These are phyloP conservation scores for Unio pictorum DNA, from an alignment of 2,888 invertebrate species.

Conservation along the genomic window DNA sequence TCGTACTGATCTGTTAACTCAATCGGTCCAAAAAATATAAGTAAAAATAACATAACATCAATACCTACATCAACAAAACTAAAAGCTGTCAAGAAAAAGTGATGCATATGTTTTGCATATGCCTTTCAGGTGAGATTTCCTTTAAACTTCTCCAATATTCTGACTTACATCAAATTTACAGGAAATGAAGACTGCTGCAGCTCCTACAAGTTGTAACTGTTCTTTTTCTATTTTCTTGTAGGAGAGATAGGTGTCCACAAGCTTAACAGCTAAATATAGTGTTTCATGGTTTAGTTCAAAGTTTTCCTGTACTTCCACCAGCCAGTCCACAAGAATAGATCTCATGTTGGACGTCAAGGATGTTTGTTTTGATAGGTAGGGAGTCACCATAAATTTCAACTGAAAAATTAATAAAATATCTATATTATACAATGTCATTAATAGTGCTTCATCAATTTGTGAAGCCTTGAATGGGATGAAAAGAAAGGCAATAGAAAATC, in stretches of 20 bases:
- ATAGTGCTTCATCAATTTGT: not conserved
- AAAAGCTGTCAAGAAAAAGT: too few species aligned
- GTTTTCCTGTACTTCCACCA: conserved; percentile 93
- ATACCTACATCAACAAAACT: too few species aligned
- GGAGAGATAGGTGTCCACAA: conserved; percentile 90
- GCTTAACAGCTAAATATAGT: conserved; percentile 94
- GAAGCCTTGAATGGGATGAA: too few species aligned
- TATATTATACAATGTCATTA: not conserved
- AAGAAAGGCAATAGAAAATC: too few species aligned
- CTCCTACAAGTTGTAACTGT: conserved; percentile 91
- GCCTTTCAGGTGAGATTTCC: not conserved
- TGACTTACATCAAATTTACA: conserved; percentile 93
- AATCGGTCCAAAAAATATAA: too few species aligned
- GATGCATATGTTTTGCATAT: too few species aligned
- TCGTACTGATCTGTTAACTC: too few species aligned
- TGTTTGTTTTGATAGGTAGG: conserved; percentile 86
- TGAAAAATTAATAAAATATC: conserved; percentile 67
- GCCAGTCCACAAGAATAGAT: conserved; percentile 96
- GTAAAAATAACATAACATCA: too few species aligned
- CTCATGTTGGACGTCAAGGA: conserved; percentile 91
- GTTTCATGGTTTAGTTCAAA: conserved; percentile 99
- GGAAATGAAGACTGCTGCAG: conserved; percentile 92
- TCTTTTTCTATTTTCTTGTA: conserved; percentile 80
- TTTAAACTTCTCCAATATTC: too few species aligned
- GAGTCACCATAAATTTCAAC: conserved; percentile 81